phyloP scores from a whole-genome alignment of 2,888 invertebrate genomes.

The Celastrina argiolus region DNA sequence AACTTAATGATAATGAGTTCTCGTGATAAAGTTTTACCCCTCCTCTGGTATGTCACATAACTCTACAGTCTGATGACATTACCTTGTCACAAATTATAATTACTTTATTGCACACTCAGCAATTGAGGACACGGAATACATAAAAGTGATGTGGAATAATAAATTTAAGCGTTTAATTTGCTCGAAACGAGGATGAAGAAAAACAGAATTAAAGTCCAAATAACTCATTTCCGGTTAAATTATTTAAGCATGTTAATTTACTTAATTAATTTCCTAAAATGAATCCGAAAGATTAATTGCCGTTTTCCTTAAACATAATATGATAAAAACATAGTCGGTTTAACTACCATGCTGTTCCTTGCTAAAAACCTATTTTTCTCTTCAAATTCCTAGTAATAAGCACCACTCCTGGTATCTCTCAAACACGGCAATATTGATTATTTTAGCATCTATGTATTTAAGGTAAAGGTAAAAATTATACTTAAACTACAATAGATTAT shows the following conservation, averaged over 20 bases:
- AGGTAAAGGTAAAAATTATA: no score
- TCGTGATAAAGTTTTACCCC: background rate
- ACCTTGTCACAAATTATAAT: background rate
- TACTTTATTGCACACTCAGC: background rate
- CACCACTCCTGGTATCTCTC: no score
- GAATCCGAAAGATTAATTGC: background rate
- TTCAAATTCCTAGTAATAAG: no score
- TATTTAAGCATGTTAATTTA: background rate
- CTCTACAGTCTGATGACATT: background rate
- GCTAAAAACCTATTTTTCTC: no score
- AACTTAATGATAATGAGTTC: no score
- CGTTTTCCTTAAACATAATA: background rate
- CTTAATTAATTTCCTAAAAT: background rate
- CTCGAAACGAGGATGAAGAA: background rate
- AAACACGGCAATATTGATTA: no score
- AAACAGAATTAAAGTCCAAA: conserved; percentile 4
- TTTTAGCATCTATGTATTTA: no score
- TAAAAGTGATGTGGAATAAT: background rate
- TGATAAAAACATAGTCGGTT: no score
- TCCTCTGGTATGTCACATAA: background rate
- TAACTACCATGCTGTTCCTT: no score
- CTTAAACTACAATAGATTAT: no score
- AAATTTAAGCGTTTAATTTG: conserved; percentile 1
- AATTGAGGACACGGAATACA: conserved; percentile 1
- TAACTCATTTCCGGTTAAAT: background rate